phyloP scores from a whole-genome alignment of 1,140 invertebrate genomes.

The Hypothenemus hampei region DNA sequence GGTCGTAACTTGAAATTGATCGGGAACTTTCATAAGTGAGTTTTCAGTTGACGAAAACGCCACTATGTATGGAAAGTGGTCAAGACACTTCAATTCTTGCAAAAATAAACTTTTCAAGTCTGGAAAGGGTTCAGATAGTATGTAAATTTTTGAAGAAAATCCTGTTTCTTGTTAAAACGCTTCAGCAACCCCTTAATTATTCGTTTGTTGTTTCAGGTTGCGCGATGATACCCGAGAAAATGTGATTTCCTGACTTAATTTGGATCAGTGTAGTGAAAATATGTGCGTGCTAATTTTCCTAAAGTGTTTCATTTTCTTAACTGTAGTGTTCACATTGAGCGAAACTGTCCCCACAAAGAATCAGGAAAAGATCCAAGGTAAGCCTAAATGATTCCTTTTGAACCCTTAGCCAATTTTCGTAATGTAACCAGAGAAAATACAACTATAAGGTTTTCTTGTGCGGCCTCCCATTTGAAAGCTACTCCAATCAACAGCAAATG shows the following conservation, averaged over 20 bases:
- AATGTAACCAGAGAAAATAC: constrained; percentile 3
- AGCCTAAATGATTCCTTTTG: not conserved
- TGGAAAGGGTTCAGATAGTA: no score
- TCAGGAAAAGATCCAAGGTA: constrained; percentile 21
- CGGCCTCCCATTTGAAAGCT: constrained; percentile 8
- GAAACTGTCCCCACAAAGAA: constrained; percentile 14
- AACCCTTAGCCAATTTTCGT: constrained; percentile 8
- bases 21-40: not conserved
- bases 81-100: no score
- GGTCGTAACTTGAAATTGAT: not conserved
- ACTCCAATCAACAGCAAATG: constrained; percentile 12
- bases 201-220: no score
- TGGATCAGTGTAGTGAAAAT: constrained; percentile 2
- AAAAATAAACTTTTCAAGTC: no score
- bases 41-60: not conserved
- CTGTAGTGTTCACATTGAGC: constrained; percentile 13
- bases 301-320: constrained; percentile 20
- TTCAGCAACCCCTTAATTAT: no score
- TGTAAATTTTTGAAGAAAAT: no score
- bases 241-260: no score
- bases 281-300: constrained; percentile 17
- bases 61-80: not conserved
- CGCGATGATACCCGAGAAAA: no score
- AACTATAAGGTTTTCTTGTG: not conserved
- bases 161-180: no score